These are phyloP conservation scores for Pseudorasbora parva DNA, from an alignment of 2,113 vertebrate genomes.

Conservation along the genomic window DNA sequence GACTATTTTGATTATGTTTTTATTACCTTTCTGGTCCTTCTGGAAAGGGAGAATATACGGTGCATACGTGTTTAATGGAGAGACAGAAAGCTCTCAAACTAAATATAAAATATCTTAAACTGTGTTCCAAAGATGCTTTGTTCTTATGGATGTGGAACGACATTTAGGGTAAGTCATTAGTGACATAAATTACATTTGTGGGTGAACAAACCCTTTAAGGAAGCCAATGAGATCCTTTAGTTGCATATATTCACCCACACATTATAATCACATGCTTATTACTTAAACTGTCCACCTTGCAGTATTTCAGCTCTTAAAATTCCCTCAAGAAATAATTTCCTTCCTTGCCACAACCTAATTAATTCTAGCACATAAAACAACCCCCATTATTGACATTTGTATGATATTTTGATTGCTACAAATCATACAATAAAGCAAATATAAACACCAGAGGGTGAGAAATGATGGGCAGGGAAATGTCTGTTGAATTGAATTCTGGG, in stretches of 20 bases:
- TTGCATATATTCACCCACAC: neutral
- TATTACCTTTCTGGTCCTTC: too few relatives aligned
- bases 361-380: neutral
- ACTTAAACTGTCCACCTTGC: neutral
- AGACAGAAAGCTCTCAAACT: too few relatives aligned
- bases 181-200: too few relatives aligned
- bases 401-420: constrained; percentile 30
- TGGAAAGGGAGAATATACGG: too few relatives aligned
- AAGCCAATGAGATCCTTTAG: neutral
- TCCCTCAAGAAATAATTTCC: neutral
- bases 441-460: constrained; percentile 24
- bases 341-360: neutral
- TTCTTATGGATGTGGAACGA: too few relatives aligned
- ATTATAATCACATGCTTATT: neutral
- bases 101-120: too few relatives aligned
- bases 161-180: too few relatives aligned
- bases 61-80: too few relatives aligned
- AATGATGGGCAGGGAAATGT: constrained; percentile 37
- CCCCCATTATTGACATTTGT: constrained; percentile 10
- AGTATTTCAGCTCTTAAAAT: neutral
- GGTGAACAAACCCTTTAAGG: too few relatives aligned
- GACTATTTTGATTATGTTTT: too few relatives aligned
- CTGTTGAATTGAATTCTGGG: constrained; percentile 39
- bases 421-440: constrained; percentile 22
- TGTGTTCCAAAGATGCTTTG: too few relatives aligned